Base-by-base conservation (phyloP, 2,797 vertebrate genomes). In the Sebastolobus altivelis region DNA sequence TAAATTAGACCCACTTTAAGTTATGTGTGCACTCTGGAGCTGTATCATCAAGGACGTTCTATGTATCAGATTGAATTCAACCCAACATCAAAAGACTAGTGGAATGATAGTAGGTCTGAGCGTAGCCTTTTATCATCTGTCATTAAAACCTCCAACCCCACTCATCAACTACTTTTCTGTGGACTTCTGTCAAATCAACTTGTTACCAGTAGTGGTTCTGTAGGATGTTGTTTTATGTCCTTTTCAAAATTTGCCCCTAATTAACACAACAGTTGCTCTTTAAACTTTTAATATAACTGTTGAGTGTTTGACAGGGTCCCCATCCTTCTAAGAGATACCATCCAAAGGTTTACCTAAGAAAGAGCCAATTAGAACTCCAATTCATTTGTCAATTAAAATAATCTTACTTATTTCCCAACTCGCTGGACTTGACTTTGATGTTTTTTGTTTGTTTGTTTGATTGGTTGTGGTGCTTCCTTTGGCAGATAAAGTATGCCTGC, bases 371-470 rank as follows among this genome's bases (percentile, higher is more conserved):
- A 83, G 49, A 81, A 78, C 62, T 62, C 60, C 76, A 92, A 94
- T 93, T 89, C 77, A 82, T 84, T 88, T 88, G 91, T 88, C 81
- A 83, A 89, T 92, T 89, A 91, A 83, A 92, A 85, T 90, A 82
- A 91, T 93, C 90, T 75, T 49, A 65, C 29, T 75, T 55, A 69
- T 67, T 87, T 68, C 52, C 65, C 72, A 77, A 77, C 74, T 81
- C 63, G 74, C 73, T 80, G 67, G 86, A 85, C 83, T 68, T 75
- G 0, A 56, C 80, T 86, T 87, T 88, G 81, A 89, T 90, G 87
- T 90, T 92, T 90, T 40, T 59, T 52, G 81, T 89, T 84, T 87
- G 7, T 91, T 92, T 89, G 65, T 31, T 33, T 40, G 81, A 88
- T 83, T 87, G 58, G 38, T 68, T 76, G 38, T 67, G 75, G 22